phyloP scores from a whole-genome alignment of 2,113 vertebrate genomes.

The Rhegmatorhina hoffmannsi region DNA sequence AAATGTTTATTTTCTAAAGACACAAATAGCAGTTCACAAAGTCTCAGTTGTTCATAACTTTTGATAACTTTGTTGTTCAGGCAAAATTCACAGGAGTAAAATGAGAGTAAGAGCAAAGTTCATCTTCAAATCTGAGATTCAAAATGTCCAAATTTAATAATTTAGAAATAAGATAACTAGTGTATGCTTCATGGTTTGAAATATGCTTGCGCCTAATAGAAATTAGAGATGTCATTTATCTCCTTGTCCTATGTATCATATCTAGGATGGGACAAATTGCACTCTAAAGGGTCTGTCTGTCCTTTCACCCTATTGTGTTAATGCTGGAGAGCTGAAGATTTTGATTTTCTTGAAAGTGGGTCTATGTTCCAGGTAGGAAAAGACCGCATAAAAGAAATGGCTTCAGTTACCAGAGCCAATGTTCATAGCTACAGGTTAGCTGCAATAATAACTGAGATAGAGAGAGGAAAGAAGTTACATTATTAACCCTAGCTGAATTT shows the following conservation, averaged over 20 bases:
- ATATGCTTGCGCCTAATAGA: background rate
- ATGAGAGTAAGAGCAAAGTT: background rate
- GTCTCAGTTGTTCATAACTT: background rate
- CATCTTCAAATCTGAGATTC: background rate
- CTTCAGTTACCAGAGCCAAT: background rate
- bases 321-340: background rate
- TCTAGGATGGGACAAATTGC: background rate
- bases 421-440: background rate
- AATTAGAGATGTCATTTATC: background rate
- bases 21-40: background rate
- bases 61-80: background rate
- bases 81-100: background rate
- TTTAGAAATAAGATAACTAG: background rate
- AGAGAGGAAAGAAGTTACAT: background rate
- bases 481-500: background rate
- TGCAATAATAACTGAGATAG: background rate
- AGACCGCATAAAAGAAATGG: background rate
- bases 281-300: background rate
- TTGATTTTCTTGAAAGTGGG: background rate
- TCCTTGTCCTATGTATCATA: background rate
- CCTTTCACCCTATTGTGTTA: background rate
- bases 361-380: background rate
- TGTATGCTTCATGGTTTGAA: background rate
- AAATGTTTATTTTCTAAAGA: background rate
- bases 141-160: background rate